These are phyloP conservation scores for Styela clava DNA, from an alignment of 23 tunicate genomes.

Conservation along the genomic window DNA sequence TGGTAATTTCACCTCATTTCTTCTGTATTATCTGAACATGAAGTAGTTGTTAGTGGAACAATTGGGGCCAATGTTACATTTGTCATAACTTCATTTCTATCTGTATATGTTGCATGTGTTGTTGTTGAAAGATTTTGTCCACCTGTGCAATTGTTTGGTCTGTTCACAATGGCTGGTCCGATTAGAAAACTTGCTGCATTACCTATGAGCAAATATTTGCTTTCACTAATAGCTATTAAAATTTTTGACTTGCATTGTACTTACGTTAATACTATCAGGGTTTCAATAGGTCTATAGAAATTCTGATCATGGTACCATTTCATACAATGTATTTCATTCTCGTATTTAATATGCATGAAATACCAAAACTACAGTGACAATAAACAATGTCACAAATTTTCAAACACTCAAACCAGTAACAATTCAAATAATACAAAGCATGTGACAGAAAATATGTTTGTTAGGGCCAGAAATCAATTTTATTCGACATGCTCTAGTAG, in stretches of 20 bases:
- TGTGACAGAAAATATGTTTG: too few relatives aligned
- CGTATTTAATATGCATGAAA: too few relatives aligned
- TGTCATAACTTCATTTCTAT: background rate
- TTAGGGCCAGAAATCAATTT: too few relatives aligned
- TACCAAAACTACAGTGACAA: too few relatives aligned
- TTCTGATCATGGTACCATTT: too few relatives aligned
- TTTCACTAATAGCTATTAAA: background rate
- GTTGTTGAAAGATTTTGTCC: background rate
- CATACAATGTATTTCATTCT: too few relatives aligned
- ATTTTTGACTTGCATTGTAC: background rate
- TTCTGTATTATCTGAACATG: slow-evolving; percentile 18
- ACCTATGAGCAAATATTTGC: slow-evolving; percentile 1
- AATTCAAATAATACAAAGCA: too few relatives aligned
- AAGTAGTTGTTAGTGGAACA: background rate
- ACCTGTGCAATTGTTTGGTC: slow-evolving; percentile 16
- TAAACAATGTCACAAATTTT: too few relatives aligned
- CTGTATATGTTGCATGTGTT: background rate
- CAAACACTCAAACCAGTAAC: too few relatives aligned
- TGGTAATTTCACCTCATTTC: slow-evolving; percentile 24
- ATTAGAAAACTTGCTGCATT: slow-evolving; percentile 25
- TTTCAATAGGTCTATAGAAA: too few relatives aligned
- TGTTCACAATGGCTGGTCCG: slow-evolving; percentile 21
- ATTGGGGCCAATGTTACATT: background rate
- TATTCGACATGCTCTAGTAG: too few relatives aligned
- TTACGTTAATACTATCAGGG: too few relatives aligned